Evolutionary conservation across 2,888 invertebrate genomes (phyloP).

Genomic region (Ectropis crepuscularia): DNA sequence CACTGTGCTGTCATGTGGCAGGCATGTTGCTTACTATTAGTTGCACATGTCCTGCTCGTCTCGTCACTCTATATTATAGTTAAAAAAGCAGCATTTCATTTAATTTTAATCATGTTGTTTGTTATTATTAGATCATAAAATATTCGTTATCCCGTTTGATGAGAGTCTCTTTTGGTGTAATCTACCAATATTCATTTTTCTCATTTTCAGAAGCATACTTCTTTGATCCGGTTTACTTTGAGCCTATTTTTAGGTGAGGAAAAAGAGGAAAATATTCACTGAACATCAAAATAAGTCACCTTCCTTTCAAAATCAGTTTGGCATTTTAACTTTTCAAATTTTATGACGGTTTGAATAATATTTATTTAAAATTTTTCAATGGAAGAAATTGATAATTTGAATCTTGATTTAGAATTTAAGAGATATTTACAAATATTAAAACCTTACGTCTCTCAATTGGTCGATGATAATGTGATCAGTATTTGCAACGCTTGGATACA

Average conservation of each 20-base stretch:
- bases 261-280: neutral
- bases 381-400: constrained; percentile 57
- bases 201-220: neutral
- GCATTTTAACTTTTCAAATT: constrained; percentile 4
- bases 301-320: constrained; percentile 13
- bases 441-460: constrained; percentile 65
- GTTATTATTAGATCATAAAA: too few species aligned
- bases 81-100: neutral
- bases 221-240: constrained; percentile 1
- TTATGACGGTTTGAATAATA: constrained; percentile 1
- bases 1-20: too few species aligned
- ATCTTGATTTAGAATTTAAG: constrained; percentile 70
- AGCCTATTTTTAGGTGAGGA: constrained; percentile 9
- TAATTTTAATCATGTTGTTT: neutral
- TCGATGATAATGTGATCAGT: constrained; percentile 59
- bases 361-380: constrained; percentile 44
- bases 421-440: constrained; percentile 70
- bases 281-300: constrained; percentile 2
- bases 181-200: neutral
- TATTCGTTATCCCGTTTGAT: neutral
- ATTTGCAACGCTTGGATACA: constrained; percentile 75
- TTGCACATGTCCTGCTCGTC: too few species aligned
- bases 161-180: neutral
- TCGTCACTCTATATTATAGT: too few species aligned
- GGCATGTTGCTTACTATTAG: too few species aligned